Conservation (phyloP, 2,888 invertebrate genomes). For the Pandemis cinnamomeana region DNA sequence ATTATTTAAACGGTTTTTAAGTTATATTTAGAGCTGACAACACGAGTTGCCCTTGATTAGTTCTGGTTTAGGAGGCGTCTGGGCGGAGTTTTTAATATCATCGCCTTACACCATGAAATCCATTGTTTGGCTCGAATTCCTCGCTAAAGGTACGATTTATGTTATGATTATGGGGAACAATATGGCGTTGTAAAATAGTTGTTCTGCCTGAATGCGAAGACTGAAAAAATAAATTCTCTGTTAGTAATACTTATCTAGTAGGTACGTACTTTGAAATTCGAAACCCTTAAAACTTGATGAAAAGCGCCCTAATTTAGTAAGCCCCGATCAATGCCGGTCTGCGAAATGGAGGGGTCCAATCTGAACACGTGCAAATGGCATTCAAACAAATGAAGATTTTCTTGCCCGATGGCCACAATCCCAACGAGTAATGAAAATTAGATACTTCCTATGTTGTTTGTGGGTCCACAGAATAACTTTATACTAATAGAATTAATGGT, state of each 20-base stretch:
- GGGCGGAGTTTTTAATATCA: conserved; percentile 1
- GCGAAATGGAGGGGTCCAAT: conserved; percentile 37
- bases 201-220: too few relatives aligned
- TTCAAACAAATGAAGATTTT: conserved; percentile 41
- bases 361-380: conserved; percentile 41
- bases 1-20: neutral
- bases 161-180: too few relatives aligned
- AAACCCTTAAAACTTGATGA: conserved; percentile 30
- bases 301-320: conserved; percentile 27
- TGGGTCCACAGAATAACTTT: neutral
- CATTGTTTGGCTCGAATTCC: neutral
- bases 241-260: neutral
- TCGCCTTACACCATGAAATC: neutral
- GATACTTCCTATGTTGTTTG: neutral
- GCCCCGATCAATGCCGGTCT: conserved; percentile 35
- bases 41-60: neutral
- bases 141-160: too few relatives aligned
- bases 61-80: neutral
- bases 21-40: neutral
- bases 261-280: conserved; percentile 14
- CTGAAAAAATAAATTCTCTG: neutral
- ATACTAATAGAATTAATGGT: neutral
- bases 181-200: too few relatives aligned
- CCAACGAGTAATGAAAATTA: conserved; percentile 26
- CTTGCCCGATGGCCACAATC: conserved; percentile 34